Percentiles rank a stretch among this genome's conserved stretches.
phyloP scores from a whole-genome alignment of 2,797 vertebrate species.

The Brotula barbata region DNA sequence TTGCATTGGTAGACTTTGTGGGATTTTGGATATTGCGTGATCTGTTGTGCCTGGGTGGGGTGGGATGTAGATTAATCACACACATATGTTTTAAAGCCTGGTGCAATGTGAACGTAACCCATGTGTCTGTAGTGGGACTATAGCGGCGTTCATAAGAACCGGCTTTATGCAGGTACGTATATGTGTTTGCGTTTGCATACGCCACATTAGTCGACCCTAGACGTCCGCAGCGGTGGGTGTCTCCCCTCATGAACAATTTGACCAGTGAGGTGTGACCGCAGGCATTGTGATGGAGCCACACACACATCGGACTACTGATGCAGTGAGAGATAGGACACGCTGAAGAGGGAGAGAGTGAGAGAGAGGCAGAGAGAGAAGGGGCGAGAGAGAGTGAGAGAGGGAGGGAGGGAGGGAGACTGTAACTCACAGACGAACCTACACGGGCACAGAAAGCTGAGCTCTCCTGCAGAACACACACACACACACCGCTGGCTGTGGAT shows the following conservation, averaged over 20 bases:
- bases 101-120: not conserved
- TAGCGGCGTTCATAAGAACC: conserved; percentile 9
- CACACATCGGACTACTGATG: conserved; percentile 67
- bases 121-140: not conserved
- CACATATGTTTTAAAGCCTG: conserved; percentile 22
- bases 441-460: conserved; percentile 54
- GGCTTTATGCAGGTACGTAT: conserved; percentile 3
- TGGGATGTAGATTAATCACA: conserved; percentile 6
- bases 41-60: not conserved
- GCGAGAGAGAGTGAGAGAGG: conserved; percentile 21
- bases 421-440: conserved; percentile 62
- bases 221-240: conserved; percentile 42
- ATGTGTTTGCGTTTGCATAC: not conserved
- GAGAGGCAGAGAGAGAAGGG: conserved; percentile 18
- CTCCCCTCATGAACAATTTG: conserved; percentile 76
- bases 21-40: not conserved
- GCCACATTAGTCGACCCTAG: not conserved
- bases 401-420: conserved; percentile 52
- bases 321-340: conserved; percentile 49
- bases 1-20: not conserved
- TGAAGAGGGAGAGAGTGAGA: conserved; percentile 8
- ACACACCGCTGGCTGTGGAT: conserved; percentile 63
- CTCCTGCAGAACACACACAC: conserved; percentile 53
- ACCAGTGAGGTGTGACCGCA: conserved; percentile 75
- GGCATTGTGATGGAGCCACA: conserved; percentile 65